Evolutionary conservation across 35 echinoderm and acorn worm genomes (phyloP), one percentile per base, ranked within the genome.

Genomic region (Ophioderma brevispina): DNA sequence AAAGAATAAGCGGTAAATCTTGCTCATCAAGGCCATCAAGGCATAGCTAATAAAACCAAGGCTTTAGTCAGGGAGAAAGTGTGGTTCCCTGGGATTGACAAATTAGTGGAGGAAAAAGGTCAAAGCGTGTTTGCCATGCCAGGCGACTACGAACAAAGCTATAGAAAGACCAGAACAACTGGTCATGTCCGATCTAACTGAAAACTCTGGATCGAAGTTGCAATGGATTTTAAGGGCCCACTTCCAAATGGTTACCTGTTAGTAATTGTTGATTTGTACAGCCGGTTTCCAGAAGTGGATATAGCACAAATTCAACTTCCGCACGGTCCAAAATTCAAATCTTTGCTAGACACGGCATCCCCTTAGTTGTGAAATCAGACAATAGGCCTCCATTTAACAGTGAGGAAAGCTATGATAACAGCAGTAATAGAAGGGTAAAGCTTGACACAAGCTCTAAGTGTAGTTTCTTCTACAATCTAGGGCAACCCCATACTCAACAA

Each of bases 231-330:
- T n/a, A n/a, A 35, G 25, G 90, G 76, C 0, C 82, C 90, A 35
- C 50, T 78, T 17, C 64, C n/a, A 11, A 80, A 90, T 33, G 84
- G 90, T 30, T 93, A 96, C 64, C 75, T 96, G 13, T 55, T 92
- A 13, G 91, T 96, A 0, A 87, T 93, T 0, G n/a, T 31, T 82
- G 94, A 96, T 64, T 52, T 86, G 37, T 97, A 97, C 79, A 91
- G 78, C 40, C 28, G 87, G 33, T 97, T 82, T 77, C 95, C 91
- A 19, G 94, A 87, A 81, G 91, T 96, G 0, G 79, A 93, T 52
- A 41, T 93, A 30, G 59, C 93, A 0, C 41, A n/a, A n/a, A 42
- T 1, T 87, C 91, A 0, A 93, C 91, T 32, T 96, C 94, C 21
- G 84, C 63, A 0, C 88, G 79, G 39, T 89, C 86, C 78, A 80